Conservation (phyloP, 2,888 invertebrate species). For the Cylloceria caligata region DNA sequence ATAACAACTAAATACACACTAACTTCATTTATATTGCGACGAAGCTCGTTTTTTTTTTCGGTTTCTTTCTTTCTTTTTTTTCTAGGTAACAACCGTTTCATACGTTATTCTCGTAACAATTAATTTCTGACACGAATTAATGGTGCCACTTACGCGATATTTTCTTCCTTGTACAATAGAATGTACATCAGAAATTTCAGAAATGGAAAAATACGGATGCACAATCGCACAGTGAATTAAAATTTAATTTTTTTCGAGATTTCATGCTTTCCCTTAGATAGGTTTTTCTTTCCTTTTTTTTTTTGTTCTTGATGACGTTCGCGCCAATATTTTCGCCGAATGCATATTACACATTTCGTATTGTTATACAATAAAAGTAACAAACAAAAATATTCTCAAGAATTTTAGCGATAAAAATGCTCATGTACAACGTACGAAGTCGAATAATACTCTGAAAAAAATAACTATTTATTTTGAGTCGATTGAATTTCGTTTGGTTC, state of each 20-base stretch:
- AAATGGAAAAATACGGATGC: neutral
- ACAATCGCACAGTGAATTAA: neutral
- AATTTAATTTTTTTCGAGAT: neutral
- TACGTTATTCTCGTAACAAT: constrained; percentile 35
- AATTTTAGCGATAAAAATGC: no score
- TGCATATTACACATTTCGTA: no score
- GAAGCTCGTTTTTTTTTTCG: constrained; percentile 44
- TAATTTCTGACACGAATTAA: constrained; percentile 47
- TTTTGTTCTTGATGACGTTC: no score
- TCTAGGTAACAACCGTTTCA: constrained; percentile 25
- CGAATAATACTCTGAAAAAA: no score
- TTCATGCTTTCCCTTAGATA: neutral
- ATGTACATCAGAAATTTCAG: neutral
- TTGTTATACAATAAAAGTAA: no score
- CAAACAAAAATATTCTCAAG: neutral
- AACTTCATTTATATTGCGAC: constrained; percentile 49
- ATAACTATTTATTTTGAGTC: no score
- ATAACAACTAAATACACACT: constrained; percentile 28
- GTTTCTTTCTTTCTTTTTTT: no score
- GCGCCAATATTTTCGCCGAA: no score
- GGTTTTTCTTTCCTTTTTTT: no score
- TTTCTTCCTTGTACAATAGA: constrained; percentile 4
- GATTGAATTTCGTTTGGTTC: no score
- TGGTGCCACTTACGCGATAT: neutral
- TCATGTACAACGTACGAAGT: no score